Evolutionary conservation across 2,113 vertebrate species (phyloP).

Genomic region (Chloropsis hardwickii): DNA sequence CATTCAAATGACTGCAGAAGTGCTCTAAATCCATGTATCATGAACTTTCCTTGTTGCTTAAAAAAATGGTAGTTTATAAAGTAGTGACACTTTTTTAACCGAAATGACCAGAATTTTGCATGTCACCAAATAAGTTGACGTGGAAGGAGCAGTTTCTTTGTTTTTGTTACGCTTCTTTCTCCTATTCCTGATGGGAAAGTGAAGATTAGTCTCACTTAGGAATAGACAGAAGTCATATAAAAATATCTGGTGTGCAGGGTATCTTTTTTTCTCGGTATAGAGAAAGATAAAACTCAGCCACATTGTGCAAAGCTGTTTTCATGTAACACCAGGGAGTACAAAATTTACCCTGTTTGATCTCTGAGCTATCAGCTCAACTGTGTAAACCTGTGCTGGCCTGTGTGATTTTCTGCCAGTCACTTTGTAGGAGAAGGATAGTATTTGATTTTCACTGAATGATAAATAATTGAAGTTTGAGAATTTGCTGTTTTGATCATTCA

Average conservation of each 20-base stretch:
- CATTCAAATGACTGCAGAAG: not conserved
- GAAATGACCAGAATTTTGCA: not conserved
- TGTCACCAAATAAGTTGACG: rapidly evolving
- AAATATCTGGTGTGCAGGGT: not conserved
- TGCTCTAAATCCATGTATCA: not conserved
- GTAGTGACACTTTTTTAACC: not conserved
- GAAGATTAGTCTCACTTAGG: not conserved
- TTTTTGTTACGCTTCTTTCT: not conserved
- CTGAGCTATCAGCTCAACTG: not conserved
- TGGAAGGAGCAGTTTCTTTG: not conserved
- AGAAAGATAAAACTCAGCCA: not conserved
- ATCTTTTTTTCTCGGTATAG: not conserved
- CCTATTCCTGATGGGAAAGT: not conserved
- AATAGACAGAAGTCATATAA: not conserved
- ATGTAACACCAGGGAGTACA: not conserved
- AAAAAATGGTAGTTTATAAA: not conserved
- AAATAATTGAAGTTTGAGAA: not conserved
- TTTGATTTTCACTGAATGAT: not conserved
- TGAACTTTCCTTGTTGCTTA: not conserved
- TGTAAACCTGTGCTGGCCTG: not conserved
- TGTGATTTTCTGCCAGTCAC: not conserved
- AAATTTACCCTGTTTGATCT: not conserved
- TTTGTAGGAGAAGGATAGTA: not conserved
- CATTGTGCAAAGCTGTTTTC: not conserved
- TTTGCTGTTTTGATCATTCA: not conserved